Evolutionary conservation across 2,888 invertebrate species (phyloP), one percentile per base, ranked within the genome.

Genomic region (Rambutsinella grinnellia): DNA sequence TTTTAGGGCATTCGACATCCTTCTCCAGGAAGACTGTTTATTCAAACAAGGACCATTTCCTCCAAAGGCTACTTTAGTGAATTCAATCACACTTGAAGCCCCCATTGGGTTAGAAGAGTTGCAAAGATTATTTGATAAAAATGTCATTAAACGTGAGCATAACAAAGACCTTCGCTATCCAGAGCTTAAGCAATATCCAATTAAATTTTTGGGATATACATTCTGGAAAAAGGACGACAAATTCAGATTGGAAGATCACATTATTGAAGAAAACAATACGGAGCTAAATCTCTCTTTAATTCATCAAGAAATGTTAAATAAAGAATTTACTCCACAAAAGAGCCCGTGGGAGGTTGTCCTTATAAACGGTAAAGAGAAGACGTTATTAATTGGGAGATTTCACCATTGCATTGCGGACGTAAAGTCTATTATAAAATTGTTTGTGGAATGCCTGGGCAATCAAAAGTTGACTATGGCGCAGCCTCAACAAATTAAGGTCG

Each of bases 391-490:
- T 23, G 10, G 28, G 2, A 3, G 65, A 3, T 23, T 56, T 3
- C 71, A 71, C 23, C 71, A 71, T 26, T n/a, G 13, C 13, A 47
- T 71, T 49, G 63, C 47, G 0, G 71, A 63, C 26, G 63, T 36
- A 6, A 57, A 36, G 24, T 63, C 71, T 0, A 49, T 71, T 10
- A 1, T 65, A 0, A 71, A 63, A 21, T 1, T 57, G 15, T 28
- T 71, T 21, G 65, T 65, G n/a, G 71, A 71, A 24, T 63, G 63
- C 28, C 36, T 71, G 17, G 71, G 71, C 3, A 3, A 51, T 28
- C 62, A 58, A 24, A 1, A 6, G 3, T 3, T 65, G 17, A 49
- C 44, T 17, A 47, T 17, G 3, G 56, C 58, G 5, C 19, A 27
- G 10, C 13, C 53, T 3, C 63, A 51, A 27, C 17, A 1, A 15